Percentiles rank a stretch among this genome's conserved stretches.
Conservation (phyloP, 2,113 vertebrate species). For the Cyanocitta stelleri region DNA sequence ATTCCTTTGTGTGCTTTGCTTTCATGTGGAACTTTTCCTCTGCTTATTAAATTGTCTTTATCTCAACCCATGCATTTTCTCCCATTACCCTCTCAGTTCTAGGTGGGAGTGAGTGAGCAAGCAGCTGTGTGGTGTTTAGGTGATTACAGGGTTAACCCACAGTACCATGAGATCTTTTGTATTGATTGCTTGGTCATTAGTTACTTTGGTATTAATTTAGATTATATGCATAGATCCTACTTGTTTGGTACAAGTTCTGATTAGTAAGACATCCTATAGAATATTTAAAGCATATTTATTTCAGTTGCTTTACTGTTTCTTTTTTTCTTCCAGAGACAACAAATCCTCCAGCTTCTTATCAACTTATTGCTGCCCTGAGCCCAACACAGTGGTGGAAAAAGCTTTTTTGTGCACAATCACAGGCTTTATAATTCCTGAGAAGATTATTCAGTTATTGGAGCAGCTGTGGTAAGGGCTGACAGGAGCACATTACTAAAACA, state of each 20-base stretch:
- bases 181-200: not conserved
- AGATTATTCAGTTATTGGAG: slow-evolving; percentile 76
- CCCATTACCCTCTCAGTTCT: not conserved
- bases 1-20: not conserved
- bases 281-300: not conserved
- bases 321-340: slow-evolving; percentile 72
- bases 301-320: not conserved
- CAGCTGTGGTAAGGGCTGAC: slow-evolving; percentile 78
- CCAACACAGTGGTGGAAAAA: slow-evolving; percentile 38
- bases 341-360: slow-evolving; percentile 81
- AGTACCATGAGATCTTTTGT: not conserved
- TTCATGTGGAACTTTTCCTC: not conserved
- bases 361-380: slow-evolving; percentile 80
- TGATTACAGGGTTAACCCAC: not conserved
- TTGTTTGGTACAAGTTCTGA: not conserved
- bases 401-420: slow-evolving; percentile 78
- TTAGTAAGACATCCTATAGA: not conserved
- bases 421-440: slow-evolving; percentile 84
- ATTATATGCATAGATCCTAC: not conserved
- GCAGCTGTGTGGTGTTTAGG: not conserved
- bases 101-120: not conserved
- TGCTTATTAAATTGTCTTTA: not conserved
- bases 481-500: not conserved
- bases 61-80: not conserved
- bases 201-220: not conserved